Conservation (phyloP, 2,113 vertebrate genomes). For the Corvus moneduloides region DNA sequence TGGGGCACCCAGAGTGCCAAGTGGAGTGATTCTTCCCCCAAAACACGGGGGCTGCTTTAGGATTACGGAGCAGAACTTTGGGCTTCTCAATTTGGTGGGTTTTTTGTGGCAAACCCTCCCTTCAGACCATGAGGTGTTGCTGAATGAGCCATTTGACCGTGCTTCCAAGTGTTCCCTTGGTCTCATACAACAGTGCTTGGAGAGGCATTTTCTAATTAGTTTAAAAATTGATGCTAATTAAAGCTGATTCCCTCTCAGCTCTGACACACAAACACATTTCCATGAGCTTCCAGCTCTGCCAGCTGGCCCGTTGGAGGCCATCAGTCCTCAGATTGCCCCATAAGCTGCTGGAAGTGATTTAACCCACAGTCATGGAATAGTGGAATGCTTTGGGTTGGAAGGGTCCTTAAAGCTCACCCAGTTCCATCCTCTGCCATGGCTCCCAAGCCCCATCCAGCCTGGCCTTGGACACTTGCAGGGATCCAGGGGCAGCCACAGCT, state of each 20-base stretch:
- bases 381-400: not conserved
- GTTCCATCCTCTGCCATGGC: not conserved
- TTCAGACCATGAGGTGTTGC: not conserved
- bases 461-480: not conserved
- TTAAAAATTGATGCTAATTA: not conserved
- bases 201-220: not conserved
- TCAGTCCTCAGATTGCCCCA: not conserved
- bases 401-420: not conserved
- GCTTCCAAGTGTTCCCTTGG: not conserved
- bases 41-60: not conserved
- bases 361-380: not conserved
- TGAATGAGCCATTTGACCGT: not conserved
- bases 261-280: not conserved
- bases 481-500: not conserved
- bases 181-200: not conserved
- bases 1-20: accelerated
- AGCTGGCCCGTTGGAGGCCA: not conserved
- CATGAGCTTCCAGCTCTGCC: not conserved
- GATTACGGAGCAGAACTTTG: not conserved
- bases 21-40: not conserved
- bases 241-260: not conserved
- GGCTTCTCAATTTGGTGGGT: accelerated
- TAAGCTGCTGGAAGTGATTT: not conserved
- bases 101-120: not conserved
- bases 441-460: accelerated